Evolutionary conservation across 2,113 vertebrate species (phyloP).

Genomic region (Limanda limanda): DNA sequence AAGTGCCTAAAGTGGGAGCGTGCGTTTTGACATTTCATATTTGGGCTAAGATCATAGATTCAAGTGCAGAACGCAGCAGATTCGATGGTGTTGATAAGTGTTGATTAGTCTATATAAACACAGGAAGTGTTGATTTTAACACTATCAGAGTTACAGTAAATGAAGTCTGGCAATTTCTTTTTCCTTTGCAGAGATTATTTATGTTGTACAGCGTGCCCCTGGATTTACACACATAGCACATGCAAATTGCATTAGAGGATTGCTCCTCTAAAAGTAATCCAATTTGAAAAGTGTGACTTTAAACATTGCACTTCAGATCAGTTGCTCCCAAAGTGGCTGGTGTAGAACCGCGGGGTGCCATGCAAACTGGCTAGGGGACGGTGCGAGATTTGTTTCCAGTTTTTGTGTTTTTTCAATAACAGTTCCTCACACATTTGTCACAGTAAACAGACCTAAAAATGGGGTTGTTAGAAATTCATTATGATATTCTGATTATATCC

Average conservation of each 20-base stretch:
- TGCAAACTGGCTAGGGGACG: conserved; percentile 13
- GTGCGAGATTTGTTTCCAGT: conserved; percentile 16
- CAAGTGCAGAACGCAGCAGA: conserved; percentile 5
- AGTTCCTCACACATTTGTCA: conserved; percentile 14
- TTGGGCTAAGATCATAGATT: conserved; percentile 23
- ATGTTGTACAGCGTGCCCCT: conserved; percentile 17
- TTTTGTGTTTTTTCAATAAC: conserved; percentile 4
- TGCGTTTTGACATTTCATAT: conserved; percentile 38
- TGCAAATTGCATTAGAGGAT: conserved; percentile 34
- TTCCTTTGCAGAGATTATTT: conserved; percentile 12
- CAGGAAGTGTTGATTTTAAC: conserved; percentile 41
- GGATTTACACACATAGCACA: conserved; percentile 26
- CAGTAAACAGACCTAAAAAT: conserved; percentile 5
- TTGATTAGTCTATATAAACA: conserved; percentile 41
- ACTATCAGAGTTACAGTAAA: conserved; percentile 33
- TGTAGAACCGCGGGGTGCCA: neutral
- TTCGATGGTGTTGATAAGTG: conserved; percentile 36
- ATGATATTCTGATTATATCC: neutral
- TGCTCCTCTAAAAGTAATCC: conserved; percentile 39
- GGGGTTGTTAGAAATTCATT: conserved; percentile 5
- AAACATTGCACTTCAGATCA: conserved; percentile 34
- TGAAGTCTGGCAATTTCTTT: conserved; percentile 20
- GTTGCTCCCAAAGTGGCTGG: conserved; percentile 23
- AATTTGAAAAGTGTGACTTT: conserved; percentile 41
- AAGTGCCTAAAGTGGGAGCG: neutral